Conservation (phyloP, 2,113 vertebrate species). For the Microcebus lehilahytsara region DNA sequence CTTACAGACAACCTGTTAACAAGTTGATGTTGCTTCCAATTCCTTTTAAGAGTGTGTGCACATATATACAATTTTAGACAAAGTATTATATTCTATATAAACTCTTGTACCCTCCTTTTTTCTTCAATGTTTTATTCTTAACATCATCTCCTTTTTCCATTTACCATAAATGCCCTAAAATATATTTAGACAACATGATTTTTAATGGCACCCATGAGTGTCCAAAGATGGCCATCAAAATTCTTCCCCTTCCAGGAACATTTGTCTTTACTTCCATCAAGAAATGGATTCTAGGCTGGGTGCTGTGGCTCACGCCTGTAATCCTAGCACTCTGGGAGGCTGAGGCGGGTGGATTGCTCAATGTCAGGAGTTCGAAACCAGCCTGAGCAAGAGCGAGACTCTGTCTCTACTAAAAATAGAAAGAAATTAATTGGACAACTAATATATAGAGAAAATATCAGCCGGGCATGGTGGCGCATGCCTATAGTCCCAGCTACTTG, state of each 20-base stretch:
- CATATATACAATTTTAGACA: too few relatives aligned
- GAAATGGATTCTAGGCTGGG: neutral
- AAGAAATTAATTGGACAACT: too few relatives aligned
- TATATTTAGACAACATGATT: slow-evolving; percentile 16
- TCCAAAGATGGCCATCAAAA: neutral
- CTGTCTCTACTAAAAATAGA: too few relatives aligned
- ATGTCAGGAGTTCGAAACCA: too few relatives aligned
- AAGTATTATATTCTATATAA: neutral
- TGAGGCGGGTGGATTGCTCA: too few relatives aligned
- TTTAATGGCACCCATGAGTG: neutral
- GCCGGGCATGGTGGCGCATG: too few relatives aligned
- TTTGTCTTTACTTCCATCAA: neutral
- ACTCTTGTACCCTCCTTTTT: neutral
- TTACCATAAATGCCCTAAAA: neutral
- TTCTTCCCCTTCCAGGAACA: neutral
- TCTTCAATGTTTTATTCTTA: neutral
- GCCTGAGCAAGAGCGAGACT: too few relatives aligned
- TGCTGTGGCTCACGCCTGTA: too few relatives aligned
- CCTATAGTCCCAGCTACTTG: too few relatives aligned
- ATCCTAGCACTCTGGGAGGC: too few relatives aligned
- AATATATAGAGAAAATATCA: too few relatives aligned
- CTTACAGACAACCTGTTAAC: neutral
- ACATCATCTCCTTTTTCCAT: neutral
- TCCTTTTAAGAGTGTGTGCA: neutral
- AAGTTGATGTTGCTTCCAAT: neutral